Conservation (phyloP, 2,113 vertebrate genomes). For the Clarias batrachus region DNA sequence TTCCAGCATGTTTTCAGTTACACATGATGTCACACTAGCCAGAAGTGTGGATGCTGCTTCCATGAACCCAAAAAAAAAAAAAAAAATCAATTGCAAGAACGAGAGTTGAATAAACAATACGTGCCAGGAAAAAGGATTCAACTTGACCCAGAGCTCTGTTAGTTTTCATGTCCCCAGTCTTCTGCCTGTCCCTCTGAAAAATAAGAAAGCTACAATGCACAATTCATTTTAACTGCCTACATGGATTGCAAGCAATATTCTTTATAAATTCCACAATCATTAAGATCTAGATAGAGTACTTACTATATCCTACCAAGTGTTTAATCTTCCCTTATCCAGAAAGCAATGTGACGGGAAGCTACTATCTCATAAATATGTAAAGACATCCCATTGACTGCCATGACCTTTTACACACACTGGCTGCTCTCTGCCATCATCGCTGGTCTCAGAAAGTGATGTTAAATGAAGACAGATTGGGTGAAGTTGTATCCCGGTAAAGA, state of each 20-base stretch:
- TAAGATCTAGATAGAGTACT: not conserved
- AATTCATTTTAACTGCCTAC: not conserved
- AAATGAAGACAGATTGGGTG: not conserved
- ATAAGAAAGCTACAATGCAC: not conserved
- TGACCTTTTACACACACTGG: not conserved
- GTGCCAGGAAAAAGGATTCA: not conserved
- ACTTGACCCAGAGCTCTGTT: not conserved
- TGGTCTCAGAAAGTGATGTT: not conserved
- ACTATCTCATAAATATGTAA: not conserved
- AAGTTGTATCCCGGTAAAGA: not conserved
- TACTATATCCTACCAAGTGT: not conserved
- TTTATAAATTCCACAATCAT: not conserved
- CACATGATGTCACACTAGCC: not conserved
- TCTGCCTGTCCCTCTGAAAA: not conserved
- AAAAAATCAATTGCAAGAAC: not conserved
- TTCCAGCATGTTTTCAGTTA: not conserved
- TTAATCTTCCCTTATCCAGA: not conserved
- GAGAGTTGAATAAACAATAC: not conserved
- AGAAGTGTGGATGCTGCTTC: not conserved
- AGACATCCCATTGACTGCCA: not conserved
- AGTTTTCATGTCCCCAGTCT: not conserved
- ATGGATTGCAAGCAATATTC: no score
- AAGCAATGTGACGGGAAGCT: not conserved
- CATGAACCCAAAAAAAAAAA: not conserved
- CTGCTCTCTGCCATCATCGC: not conserved